phyloP scores from a whole-genome alignment of 2,888 invertebrate species.

The Trachelus iudaicus region DNA sequence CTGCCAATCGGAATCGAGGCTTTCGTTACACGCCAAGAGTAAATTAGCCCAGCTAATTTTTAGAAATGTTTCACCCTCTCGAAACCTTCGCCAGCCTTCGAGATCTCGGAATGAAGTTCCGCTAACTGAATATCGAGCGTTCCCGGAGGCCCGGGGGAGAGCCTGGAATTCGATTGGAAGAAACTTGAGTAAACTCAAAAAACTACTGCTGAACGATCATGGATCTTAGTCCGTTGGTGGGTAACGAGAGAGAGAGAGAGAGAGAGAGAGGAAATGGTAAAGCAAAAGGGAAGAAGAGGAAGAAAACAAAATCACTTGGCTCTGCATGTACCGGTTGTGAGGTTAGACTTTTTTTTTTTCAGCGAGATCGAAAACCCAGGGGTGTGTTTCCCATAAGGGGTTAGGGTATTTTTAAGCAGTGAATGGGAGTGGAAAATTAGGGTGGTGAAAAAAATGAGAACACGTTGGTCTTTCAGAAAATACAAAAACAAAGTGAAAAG shows the following conservation, averaged over 20 bases:
- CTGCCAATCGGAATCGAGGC: neutral
- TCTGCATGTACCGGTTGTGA: neutral
- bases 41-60: neutral
- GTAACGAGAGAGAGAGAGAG: slow-evolving; percentile 4
- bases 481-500: slow-evolving; percentile 2
- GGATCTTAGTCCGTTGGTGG: too few relatives aligned
- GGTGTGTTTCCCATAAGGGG: too few relatives aligned
- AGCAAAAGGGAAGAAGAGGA: neutral
- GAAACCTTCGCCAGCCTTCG: neutral
- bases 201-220: too few relatives aligned
- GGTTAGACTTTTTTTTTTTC: too few relatives aligned
- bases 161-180: neutral
- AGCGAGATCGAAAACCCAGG: too few relatives aligned
- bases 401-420: too few relatives aligned
- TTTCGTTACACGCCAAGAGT: neutral
- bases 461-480: too few relatives aligned
- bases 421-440: too few relatives aligned
- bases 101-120: neutral
- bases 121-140: neutral
- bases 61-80: neutral
- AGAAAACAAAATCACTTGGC: neutral
- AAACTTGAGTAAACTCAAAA: neutral
- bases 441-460: too few relatives aligned
- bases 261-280: neutral
- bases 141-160: neutral